A percentile compares a stretch with the other conserved stretches of the same genome.
These are phyloP conservation scores for Ennomos quercinarius DNA, from an alignment of 2,888 invertebrate species.

Conservation along the genomic window DNA sequence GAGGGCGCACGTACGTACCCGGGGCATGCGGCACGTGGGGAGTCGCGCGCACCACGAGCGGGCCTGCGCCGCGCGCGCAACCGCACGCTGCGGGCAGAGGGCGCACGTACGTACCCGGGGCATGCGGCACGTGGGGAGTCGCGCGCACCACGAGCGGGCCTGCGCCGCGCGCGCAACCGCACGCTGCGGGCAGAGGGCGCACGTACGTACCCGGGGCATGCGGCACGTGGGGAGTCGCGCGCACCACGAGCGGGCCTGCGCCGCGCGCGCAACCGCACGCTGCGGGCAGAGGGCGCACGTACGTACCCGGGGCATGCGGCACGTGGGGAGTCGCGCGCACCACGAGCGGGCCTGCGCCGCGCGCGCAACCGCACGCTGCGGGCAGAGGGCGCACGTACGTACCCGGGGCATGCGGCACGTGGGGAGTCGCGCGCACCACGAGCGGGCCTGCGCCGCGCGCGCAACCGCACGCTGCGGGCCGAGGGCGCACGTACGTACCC, in stretches of 20 bases:
- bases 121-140: conserved; percentile 54
- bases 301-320: conserved; percentile 25
- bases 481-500: conserved; percentile 82
- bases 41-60: conserved; percentile 87
- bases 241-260: conserved; percentile 90
- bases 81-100: conserved; percentile 87
- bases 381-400: conserved; percentile 82
- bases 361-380: conserved; percentile 89
- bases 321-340: conserved; percentile 71
- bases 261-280: conserved; percentile 88
- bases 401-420: conserved; percentile 28
- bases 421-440: conserved; percentile 84
- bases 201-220: conserved; percentile 56
- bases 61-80: conserved; percentile 90
- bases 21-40: conserved; percentile 50
- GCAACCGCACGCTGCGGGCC: conserved; percentile 89
- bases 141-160: conserved; percentile 88
- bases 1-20: conserved; percentile 82
- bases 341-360: conserved; percentile 90
- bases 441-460: conserved; percentile 88
- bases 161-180: conserved; percentile 90
- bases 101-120: conserved; percentile 68
- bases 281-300: conserved; percentile 87
- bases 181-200: conserved; percentile 87
- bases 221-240: conserved; percentile 59